Percentiles rank a stretch among this genome's conserved stretches.
phyloP scores from a whole-genome alignment of 1,140 invertebrate species.

The Papilio xuthus region DNA sequence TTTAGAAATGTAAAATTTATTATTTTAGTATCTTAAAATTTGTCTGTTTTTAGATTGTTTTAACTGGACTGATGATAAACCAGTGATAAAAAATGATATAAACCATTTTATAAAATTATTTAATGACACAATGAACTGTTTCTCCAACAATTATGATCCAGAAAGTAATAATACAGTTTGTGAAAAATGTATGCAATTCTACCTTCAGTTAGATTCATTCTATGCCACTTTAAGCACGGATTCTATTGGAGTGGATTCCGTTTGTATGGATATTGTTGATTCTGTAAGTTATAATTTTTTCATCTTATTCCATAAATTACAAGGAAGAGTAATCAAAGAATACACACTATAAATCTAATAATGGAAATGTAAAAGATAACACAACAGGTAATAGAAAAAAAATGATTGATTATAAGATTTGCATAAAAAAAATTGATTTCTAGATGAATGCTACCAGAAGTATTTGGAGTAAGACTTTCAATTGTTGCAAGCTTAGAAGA shows the following conservation, averaged over 20 bases:
- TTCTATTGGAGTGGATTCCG: constrained; percentile 80
- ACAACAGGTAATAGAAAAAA: too few species aligned
- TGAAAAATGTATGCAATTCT: constrained; percentile 79
- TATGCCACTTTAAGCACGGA: constrained; percentile 81
- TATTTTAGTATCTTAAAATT: constrained; percentile 29
- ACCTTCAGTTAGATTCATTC: constrained; percentile 79
- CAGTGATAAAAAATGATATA: constrained; percentile 76
- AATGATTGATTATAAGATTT: too few species aligned
- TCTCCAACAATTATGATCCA: constrained; percentile 61
- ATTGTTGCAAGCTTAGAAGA: constrained; percentile 81
- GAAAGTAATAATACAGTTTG: constrained; percentile 74
- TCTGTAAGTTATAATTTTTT: constrained; percentile 70
- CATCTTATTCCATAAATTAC: neutral
- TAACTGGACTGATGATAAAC: constrained; percentile 66
- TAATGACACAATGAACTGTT: constrained; percentile 76
- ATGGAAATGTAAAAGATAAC: too few species aligned
- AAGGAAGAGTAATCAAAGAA: too few species aligned
- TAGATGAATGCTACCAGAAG: constrained; percentile 83
- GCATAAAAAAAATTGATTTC: constrained; percentile 36
- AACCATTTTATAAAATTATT: constrained; percentile 76
- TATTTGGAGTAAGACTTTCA: constrained; percentile 80
- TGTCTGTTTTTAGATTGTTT: constrained; percentile 80
- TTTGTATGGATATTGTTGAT: constrained; percentile 84
- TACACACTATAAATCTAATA: too few species aligned
- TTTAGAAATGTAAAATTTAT: neutral